Percentiles rank a stretch among this genome's conserved stretches.
Conservation (phyloP, 2,888 invertebrate species). For the Choristoneura rosaceana region DNA sequence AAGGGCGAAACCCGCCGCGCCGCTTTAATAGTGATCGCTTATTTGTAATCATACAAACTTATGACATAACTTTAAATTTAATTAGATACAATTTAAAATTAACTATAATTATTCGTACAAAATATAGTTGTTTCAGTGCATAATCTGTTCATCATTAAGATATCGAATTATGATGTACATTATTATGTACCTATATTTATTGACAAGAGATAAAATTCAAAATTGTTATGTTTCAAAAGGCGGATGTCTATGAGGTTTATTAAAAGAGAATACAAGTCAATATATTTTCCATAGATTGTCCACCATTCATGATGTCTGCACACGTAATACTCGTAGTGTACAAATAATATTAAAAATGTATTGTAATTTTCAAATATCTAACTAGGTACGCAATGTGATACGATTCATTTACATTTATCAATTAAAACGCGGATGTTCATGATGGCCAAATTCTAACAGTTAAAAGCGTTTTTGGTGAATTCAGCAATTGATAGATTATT, state of each 20-base stretch:
- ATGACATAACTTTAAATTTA: constrained; percentile 62
- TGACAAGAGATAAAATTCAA: constrained; percentile 51
- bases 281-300: constrained; percentile 5
- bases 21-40: constrained; percentile 54
- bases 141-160: constrained; percentile 53
- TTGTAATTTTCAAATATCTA: constrained; percentile 40
- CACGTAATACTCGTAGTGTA: constrained; percentile 36
- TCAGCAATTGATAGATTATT: constrained; percentile 57
- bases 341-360: constrained; percentile 47
- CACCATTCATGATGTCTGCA: constrained; percentile 21
- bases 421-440: constrained; percentile 48
- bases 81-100: constrained; percentile 69
- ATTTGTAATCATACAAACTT: constrained; percentile 72
- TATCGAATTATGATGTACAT: too few relatives aligned
- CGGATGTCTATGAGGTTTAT: constrained; percentile 45
- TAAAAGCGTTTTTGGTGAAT: constrained; percentile 69
- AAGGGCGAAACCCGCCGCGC: constrained; percentile 51
- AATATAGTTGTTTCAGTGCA: constrained; percentile 73
- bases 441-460: constrained; percentile 64
- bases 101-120: constrained; percentile 74
- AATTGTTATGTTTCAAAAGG: constrained; percentile 53
- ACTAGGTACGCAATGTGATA: constrained; percentile 48
- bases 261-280: background rate
- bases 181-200: constrained; percentile 45
- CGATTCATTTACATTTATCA: constrained; percentile 45